These are phyloP conservation scores for Suillia variegata DNA, from an alignment of 2,888 invertebrate genomes.

Conservation along the genomic window DNA sequence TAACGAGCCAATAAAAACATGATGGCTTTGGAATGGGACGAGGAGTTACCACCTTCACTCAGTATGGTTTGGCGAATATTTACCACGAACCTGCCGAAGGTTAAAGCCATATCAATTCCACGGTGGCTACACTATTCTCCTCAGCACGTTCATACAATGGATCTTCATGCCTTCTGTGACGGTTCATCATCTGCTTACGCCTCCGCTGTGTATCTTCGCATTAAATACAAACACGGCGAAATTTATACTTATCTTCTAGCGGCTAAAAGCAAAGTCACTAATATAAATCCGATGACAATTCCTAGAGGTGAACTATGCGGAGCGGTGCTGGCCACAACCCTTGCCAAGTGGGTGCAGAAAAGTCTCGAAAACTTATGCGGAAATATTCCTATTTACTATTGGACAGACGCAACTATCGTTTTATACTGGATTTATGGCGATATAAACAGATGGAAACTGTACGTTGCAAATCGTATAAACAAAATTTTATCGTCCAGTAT, in stretches of 20 bases:
- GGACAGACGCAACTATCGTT: conserved; percentile 10
- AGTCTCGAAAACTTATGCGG: background rate
- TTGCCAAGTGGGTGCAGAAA: background rate
- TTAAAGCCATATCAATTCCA: background rate
- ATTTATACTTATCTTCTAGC: too few relatives aligned
- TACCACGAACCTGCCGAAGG: background rate
- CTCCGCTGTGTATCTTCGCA: too few relatives aligned
- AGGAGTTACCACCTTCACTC: background rate
- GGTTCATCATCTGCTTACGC: too few relatives aligned
- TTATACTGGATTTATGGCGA: conserved; percentile 13
- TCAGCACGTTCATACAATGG: too few relatives aligned
- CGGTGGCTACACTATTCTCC: too few relatives aligned
- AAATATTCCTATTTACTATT: conserved; percentile 1
- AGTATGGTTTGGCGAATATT: background rate
- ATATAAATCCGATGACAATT: too few relatives aligned
- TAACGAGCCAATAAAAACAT: too few relatives aligned
- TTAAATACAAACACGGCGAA: too few relatives aligned
- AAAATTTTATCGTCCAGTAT: background rate
- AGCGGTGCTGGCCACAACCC: too few relatives aligned
- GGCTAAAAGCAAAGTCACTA: too few relatives aligned
- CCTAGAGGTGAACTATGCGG: too few relatives aligned
- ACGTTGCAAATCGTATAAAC: conserved; percentile 10
- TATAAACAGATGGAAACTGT: conserved; percentile 6
- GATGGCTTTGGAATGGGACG: background rate
- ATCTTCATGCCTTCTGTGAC: too few relatives aligned